Conservation (phyloP, 2,113 vertebrate species). For the Ifrita kowaldi region DNA sequence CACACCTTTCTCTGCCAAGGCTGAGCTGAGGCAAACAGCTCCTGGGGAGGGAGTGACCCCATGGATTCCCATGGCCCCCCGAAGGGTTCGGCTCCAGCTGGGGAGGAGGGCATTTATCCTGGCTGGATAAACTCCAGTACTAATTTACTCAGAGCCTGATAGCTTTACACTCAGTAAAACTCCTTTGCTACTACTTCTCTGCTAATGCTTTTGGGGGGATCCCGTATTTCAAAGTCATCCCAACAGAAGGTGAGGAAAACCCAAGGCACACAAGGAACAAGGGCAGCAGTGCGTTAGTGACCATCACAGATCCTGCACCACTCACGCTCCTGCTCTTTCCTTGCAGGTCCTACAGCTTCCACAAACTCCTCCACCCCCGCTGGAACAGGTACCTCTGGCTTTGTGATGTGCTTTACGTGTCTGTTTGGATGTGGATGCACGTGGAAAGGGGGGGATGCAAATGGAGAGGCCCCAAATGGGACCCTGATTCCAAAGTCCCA, state of each 20-base stretch:
- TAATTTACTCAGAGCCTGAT: neutral
- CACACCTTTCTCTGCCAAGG: neutral
- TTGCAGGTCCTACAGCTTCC: conserved; percentile 4
- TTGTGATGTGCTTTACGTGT: neutral
- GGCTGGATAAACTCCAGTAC: neutral
- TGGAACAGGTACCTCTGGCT: conserved; percentile 6
- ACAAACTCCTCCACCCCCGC: neutral
- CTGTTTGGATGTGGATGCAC: neutral
- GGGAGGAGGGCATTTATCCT: neutral
- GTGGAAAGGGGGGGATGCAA: neutral
- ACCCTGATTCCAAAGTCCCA: neutral
- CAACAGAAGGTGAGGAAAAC: neutral
- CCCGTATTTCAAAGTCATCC: neutral
- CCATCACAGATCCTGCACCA: neutral
- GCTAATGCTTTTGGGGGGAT: neutral
- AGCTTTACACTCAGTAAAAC: neutral
- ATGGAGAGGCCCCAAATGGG: neutral
- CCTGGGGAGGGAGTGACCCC: rapidly evolving
- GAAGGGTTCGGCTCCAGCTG: neutral
- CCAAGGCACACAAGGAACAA: neutral
- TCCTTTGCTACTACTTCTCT: neutral
- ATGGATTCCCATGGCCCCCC: neutral
- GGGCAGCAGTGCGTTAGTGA: rapidly evolving
- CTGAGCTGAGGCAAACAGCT: neutral
- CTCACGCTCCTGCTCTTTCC: neutral